phyloP scores from a whole-genome alignment of 2,113 vertebrate genomes.

The Dipodomys ordii region DNA sequence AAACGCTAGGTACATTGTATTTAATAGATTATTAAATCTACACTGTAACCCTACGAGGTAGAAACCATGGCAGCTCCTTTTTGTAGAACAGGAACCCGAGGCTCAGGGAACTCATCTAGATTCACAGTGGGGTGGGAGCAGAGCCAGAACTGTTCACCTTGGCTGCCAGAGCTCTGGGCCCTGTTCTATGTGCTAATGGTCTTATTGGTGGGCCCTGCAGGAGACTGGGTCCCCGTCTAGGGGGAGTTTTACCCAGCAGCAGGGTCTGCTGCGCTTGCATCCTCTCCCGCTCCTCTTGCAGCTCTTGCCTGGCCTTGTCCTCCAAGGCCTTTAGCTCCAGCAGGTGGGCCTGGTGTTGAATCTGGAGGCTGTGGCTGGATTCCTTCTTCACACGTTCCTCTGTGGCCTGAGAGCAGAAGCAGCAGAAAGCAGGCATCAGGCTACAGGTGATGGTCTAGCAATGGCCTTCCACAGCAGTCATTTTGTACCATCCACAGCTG shows the following conservation, averaged over 20 bases:
- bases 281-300: conserved; percentile 90
- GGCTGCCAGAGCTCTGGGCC: neutral
- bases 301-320: conserved; percentile 90
- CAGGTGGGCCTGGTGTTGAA: conserved; percentile 89
- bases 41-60: neutral
- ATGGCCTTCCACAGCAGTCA: neutral
- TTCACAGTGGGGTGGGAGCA: neutral
- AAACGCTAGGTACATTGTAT: neutral
- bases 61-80: neutral
- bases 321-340: conserved; percentile 90
- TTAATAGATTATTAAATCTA: neutral
- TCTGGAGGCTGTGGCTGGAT: conserved; percentile 83
- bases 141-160: neutral
- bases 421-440: neutral
- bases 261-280: conserved; percentile 90
- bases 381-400: conserved; percentile 85
- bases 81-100: neutral
- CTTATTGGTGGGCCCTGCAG: neutral
- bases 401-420: conserved; percentile 82
- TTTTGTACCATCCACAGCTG: neutral
- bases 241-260: conserved; percentile 89
- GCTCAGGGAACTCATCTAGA: neutral
- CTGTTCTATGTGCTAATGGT: neutral
- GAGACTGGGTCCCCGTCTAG: neutral
- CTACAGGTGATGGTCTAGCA: neutral